Evolutionary conservation across 1,140 invertebrate species (phyloP).

Genomic region (Cherax destructor): DNA sequence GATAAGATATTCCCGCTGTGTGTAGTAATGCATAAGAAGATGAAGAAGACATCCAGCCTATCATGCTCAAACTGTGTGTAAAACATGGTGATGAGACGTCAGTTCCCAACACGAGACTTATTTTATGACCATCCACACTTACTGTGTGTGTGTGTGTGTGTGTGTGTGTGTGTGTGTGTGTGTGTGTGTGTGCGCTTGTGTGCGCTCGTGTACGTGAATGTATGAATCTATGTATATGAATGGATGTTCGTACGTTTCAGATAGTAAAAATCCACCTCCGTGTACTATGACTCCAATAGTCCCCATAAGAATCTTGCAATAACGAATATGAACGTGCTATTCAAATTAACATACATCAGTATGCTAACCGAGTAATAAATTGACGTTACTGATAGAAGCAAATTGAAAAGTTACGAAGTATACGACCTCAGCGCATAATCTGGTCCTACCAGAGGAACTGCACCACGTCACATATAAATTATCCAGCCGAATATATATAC

Average conservation of each 20-base stretch:
- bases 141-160: no score
- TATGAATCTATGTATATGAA: background rate
- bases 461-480: no score
- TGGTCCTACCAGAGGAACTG: no score
- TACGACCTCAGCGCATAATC: background rate
- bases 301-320: no score
- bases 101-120: background rate
- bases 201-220: background rate
- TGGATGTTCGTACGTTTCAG: background rate
- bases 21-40: background rate
- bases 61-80: background rate
- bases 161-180: no score
- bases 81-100: background rate
- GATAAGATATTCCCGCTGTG: background rate
- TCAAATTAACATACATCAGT: conserved; percentile 37
- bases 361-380: conserved; percentile 26
- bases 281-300: no score
- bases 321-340: background rate
- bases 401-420: conserved; percentile 36
- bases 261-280: no score
- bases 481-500: no score
- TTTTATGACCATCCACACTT: background rate
- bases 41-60: background rate
- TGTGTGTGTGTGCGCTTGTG: no score
- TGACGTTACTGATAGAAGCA: conserved; percentile 12